Evolutionary conservation across 2,113 vertebrate species (phyloP).

Genomic region (Carettochelys insculpta): DNA sequence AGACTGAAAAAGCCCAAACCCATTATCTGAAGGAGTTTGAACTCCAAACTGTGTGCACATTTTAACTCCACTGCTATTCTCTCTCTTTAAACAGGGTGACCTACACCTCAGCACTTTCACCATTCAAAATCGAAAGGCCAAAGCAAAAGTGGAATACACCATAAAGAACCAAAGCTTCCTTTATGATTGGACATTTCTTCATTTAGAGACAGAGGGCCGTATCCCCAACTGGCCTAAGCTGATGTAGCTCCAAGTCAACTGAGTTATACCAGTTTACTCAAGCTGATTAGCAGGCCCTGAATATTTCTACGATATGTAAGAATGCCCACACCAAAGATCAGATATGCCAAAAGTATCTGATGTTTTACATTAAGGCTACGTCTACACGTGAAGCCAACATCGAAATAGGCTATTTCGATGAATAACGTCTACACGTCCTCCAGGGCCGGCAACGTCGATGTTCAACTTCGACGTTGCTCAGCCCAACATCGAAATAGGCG

Average conservation of each 20-base stretch:
- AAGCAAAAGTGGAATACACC: neutral
- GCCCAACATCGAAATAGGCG: no score
- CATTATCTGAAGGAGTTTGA: constrained; percentile 26
- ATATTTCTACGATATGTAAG: constrained; percentile 28
- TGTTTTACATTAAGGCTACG: neutral
- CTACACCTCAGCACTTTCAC: neutral
- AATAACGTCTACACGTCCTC: no score
- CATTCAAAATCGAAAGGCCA: constrained; percentile 11
- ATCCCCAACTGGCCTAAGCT: constrained; percentile 35
- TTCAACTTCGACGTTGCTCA: no score
- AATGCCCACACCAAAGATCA: neutral
- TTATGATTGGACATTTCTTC: constrained; percentile 43
- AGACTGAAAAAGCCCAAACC: neutral
- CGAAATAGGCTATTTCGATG: no score
- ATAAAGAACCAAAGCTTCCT: neutral
- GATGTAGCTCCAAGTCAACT: neutral
- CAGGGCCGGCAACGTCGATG: no score
- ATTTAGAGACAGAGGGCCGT: neutral
- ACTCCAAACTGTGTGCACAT: neutral
- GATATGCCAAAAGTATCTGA: neutral
- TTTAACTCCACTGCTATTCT: constrained; percentile 34
- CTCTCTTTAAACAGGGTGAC: neutral
- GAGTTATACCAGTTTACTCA: constrained; percentile 8
- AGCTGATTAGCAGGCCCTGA: constrained; percentile 18
- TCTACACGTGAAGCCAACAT: no score